Conservation (phyloP, 2,113 vertebrate species). For the Ammodytes dubius region DNA sequence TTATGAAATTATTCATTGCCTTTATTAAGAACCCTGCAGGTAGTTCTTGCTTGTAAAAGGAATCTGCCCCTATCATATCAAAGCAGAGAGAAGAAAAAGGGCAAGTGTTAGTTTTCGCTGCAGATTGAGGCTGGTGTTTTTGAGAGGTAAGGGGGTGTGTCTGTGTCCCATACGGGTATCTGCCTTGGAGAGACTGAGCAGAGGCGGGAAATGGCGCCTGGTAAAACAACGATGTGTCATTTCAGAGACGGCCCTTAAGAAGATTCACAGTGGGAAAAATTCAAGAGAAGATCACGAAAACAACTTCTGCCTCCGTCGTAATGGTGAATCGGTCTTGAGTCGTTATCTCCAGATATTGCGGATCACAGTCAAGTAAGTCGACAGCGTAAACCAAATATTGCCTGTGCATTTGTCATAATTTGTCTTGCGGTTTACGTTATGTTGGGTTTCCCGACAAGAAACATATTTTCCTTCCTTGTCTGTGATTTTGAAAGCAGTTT, state of each 20-base stretch:
- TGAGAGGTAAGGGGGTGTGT: slow-evolving; percentile 80
- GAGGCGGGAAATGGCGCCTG: slow-evolving; percentile 98
- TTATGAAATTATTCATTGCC: too few relatives aligned
- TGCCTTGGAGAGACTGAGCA: slow-evolving; percentile 87
- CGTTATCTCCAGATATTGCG: slow-evolving; percentile 59
- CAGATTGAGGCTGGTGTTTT: slow-evolving; percentile 50
- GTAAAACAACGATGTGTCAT: slow-evolving; percentile 86
- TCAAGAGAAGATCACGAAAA: slow-evolving; percentile 45
- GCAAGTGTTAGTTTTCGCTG: slow-evolving; percentile 4
- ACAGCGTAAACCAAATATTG: neutral
- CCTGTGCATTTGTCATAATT: slow-evolving; percentile 15
- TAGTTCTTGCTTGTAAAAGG: neutral
- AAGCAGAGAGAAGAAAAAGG: neutral
- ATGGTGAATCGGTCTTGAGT: slow-evolving; percentile 59
- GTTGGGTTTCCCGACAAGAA: slow-evolving; percentile 39
- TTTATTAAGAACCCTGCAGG: too few relatives aligned
- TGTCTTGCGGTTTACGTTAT: slow-evolving; percentile 42
- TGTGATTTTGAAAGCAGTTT: slow-evolving; percentile 51
- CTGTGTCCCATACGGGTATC: slow-evolving; percentile 91
- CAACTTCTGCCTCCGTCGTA: slow-evolving; percentile 45
- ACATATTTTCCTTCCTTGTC: slow-evolving; percentile 31
- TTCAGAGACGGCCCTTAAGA: slow-evolving; percentile 75
- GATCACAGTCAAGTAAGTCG: slow-evolving; percentile 78
- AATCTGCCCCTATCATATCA: neutral
- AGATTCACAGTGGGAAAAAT: slow-evolving; percentile 47